phyloP scores from a whole-genome alignment of 2,888 invertebrate species.

The Gryllus longicercus region DNA sequence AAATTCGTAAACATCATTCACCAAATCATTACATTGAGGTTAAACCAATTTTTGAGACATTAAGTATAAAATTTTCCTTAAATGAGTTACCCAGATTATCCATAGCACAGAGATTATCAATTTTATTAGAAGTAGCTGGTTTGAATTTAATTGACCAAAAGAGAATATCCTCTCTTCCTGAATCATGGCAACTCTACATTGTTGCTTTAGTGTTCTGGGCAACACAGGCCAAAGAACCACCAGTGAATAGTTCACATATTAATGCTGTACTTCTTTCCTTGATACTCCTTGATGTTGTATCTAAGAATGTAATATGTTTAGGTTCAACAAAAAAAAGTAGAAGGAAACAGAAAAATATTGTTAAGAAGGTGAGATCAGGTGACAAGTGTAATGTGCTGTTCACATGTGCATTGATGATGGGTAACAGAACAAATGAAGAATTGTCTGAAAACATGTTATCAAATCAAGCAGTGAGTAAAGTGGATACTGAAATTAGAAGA shows the following conservation, averaged over 20 bases:
- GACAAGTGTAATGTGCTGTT: no score
- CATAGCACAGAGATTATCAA: constrained; percentile 43
- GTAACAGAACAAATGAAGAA: constrained; percentile 28
- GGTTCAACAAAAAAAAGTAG: constrained; percentile 52
- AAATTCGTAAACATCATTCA: constrained; percentile 42
- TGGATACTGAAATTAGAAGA: no score
- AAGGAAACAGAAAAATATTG: constrained; percentile 46
- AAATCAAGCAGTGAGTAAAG: no score
- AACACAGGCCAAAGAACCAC: constrained; percentile 47
- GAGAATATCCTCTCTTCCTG: constrained; percentile 51
- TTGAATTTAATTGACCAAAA: constrained; percentile 47
- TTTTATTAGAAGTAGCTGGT: constrained; percentile 53
- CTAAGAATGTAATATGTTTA: constrained; percentile 56
- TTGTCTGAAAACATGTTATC: background rate
- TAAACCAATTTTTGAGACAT: no score
- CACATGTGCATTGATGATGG: constrained; percentile 22
- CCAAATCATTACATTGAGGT: no score
- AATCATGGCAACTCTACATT: constrained; percentile 59
- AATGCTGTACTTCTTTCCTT: constrained; percentile 58
- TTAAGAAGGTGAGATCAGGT: no score
- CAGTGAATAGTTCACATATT: constrained; percentile 50
- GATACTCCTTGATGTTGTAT: constrained; percentile 57
- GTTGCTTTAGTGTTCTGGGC: constrained; percentile 59
- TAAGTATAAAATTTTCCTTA: no score
- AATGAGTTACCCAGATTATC: constrained; percentile 43